Conservation (phyloP, 2,797 vertebrate species). For the Otus scops region DNA sequence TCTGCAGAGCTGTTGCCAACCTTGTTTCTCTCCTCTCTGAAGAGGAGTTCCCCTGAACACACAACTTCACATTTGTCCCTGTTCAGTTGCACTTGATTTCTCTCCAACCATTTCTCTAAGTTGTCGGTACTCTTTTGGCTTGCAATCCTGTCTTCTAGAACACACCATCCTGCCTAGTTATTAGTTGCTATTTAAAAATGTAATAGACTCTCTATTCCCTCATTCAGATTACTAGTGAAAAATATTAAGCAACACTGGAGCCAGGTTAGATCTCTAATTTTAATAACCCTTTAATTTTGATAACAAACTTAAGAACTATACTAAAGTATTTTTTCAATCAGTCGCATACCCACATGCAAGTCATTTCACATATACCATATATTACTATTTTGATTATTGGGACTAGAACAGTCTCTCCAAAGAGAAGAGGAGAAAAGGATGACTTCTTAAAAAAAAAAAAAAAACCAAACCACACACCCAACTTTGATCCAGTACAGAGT, state of each 20-base stretch:
- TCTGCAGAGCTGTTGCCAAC: not conserved
- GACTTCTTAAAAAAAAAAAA: too few species aligned
- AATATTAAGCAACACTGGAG: not conserved
- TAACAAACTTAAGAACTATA: not conserved
- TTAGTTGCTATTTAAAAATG: not conserved
- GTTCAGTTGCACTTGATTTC: not conserved
- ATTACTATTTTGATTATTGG: not conserved
- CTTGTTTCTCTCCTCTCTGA: not conserved
- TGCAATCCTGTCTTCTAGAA: not conserved
- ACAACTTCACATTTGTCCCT: not conserved
- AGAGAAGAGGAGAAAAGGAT: not conserved
- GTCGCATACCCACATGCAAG: not conserved
- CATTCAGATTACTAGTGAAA: not conserved
- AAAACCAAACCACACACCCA: too few species aligned
- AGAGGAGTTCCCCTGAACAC: not conserved
- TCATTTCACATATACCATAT: accelerated
- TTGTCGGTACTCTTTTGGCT: not conserved
- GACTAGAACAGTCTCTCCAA: not conserved
- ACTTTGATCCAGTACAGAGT: not conserved
- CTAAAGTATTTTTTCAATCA: not conserved
- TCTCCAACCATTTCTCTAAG: not conserved
- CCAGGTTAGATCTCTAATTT: not conserved
- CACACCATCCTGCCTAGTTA: not conserved
- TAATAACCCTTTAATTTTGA: not conserved
- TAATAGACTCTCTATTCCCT: not conserved